Conservation (phyloP, 2,113 vertebrate species). For the Mionectes macconnelli region DNA sequence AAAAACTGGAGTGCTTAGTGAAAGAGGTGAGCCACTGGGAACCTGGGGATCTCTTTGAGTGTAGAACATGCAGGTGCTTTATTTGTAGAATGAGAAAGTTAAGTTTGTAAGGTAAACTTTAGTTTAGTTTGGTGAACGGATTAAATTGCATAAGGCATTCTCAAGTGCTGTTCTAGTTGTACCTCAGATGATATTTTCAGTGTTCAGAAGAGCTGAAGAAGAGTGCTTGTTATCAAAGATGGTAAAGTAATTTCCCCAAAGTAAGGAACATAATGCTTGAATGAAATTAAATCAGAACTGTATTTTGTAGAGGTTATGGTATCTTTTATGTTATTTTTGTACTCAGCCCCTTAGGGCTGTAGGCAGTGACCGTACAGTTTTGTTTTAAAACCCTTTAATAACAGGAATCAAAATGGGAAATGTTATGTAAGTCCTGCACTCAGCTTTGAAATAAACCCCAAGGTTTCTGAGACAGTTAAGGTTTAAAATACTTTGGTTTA, state of each 20-base stretch:
- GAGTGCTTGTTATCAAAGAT: background rate
- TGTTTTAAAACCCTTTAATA: conserved; percentile 38
- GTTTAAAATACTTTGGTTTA: background rate
- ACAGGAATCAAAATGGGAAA: conserved; percentile 4
- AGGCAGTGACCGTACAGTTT: background rate
- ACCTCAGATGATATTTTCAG: background rate
- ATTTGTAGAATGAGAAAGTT: background rate
- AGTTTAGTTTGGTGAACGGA: background rate
- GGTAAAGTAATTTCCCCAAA: conserved; percentile 2
- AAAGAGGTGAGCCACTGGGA: background rate
- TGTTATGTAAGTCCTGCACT: background rate
- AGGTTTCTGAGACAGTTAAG: background rate
- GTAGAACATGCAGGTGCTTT: background rate
- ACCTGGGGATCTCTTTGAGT: background rate
- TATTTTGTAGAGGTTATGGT: background rate
- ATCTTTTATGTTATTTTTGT: conserved; percentile 24
- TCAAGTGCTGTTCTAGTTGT: background rate
- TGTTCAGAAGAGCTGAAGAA: background rate
- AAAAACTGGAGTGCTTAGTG: background rate
- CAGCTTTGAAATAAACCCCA: background rate
- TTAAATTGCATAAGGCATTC: background rate
- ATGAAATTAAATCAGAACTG: conserved; percentile 4
- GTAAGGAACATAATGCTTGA: conserved; percentile 8
- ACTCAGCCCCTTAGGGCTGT: background rate
- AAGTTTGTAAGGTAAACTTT: background rate